Evolutionary conservation across 2,113 vertebrate species (phyloP).

Genomic region (Ceuthmochares aereus): DNA sequence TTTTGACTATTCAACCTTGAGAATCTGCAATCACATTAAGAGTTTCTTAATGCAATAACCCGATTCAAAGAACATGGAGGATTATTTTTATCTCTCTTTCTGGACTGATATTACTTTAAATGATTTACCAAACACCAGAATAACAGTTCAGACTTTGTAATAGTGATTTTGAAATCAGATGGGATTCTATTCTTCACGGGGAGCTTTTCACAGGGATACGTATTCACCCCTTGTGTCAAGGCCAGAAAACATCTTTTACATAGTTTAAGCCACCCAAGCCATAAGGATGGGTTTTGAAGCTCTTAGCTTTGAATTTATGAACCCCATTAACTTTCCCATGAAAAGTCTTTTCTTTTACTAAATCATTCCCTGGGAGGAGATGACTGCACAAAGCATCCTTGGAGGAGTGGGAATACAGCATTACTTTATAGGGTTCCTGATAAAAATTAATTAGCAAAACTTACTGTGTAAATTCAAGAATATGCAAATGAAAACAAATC

Average conservation of each 20-base stretch:
- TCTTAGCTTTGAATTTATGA: conserved; percentile 43
- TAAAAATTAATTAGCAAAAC: conserved; percentile 57
- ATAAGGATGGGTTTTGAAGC: neutral
- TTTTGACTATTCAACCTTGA: neutral
- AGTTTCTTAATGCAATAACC: neutral
- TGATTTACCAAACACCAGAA: neutral
- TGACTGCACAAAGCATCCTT: neutral
- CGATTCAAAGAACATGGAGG: neutral
- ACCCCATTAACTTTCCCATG: neutral
- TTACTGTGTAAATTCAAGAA: conserved; percentile 31
- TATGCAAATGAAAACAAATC: conserved; percentile 49
- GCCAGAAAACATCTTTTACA: neutral
- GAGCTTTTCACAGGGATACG: neutral
- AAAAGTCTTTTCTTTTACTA: conserved; percentile 18
- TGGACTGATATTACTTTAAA: neutral
- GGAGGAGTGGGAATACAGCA: neutral
- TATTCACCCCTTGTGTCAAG: neutral
- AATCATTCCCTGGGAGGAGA: conserved; percentile 29
- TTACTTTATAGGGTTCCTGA: neutral
- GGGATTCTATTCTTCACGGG: neutral
- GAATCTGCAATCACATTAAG: neutral
- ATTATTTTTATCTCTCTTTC: neutral
- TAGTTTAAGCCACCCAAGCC: neutral
- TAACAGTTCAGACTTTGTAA: neutral
- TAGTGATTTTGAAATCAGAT: neutral